These are phyloP conservation scores for Merluccius polli DNA, from an alignment of 2,797 vertebrate species.

Conservation along the genomic window DNA sequence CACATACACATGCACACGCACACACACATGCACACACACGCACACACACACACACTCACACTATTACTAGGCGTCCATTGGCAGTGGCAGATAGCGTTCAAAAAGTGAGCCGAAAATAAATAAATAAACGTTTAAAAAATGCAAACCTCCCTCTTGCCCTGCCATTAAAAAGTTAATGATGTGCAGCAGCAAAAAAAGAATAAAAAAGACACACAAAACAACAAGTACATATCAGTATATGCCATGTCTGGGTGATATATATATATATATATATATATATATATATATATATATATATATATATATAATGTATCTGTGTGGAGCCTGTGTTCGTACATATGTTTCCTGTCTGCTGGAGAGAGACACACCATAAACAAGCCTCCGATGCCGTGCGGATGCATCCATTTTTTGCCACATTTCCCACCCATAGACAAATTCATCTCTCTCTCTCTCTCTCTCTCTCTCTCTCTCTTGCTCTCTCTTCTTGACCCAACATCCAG, in stretches of 20 bases:
- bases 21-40: too few relatives aligned
- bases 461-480: too few relatives aligned
- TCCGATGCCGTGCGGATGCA: conserved; percentile 46
- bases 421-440: conserved; percentile 20
- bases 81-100: background rate
- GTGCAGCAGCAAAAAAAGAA: background rate
- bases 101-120: background rate
- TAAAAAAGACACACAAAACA: background rate
- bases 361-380: conserved; percentile 45
- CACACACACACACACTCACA: background rate
- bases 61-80: background rate
- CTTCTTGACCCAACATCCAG: conserved; percentile 59
- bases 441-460: too few relatives aligned
- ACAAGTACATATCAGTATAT: background rate
- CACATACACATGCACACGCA: too few relatives aligned
- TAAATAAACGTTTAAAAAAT: conserved; percentile 22
- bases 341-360: conserved; percentile 4
- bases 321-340: background rate
- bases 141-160: background rate
- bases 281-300: too few relatives aligned
- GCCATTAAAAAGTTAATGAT: background rate
- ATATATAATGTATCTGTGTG: background rate
- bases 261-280: too few relatives aligned
- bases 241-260: background rate
- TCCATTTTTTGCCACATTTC: conserved; percentile 47